Base-by-base conservation (phyloP, 1,140 invertebrate genomes). In the Zaprionus kolodkinae region DNA sequence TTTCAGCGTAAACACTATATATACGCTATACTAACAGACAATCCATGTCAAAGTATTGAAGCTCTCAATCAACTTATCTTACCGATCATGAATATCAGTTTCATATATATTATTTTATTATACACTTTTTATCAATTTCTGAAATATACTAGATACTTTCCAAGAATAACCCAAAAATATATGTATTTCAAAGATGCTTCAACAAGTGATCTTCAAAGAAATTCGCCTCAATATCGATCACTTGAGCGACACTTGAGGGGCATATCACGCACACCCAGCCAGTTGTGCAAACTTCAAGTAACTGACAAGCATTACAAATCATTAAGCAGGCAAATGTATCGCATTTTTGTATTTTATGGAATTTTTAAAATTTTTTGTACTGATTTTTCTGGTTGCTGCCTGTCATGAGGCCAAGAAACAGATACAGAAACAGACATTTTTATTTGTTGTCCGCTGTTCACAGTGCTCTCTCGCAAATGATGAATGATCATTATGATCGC, bases 341-440 rank as follows among this genome's bases (percentile, higher is more conserved):
- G 38, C 52, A 48, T 54, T 80, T 67, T 60, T 57, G 61, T 68
- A 54, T 65, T 9, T 63, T 76, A 79, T 84, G 77, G 74, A 68
- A 72, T 79, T 84, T 84, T 52, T 65, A 3, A 21, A 0, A 21
- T 21, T 48, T 48, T 21, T 21, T 21, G 15, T 9, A 9, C 21
- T 21, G 13, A 6, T 48, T 21, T 10, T 21, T 48, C 17, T 21
- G 15, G 17, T 12, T 48, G 9, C 45, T 21, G 73, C 40, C 79
- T 81, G 80, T 87, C 80, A 87, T 81, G 82, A 75, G 72, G 85
- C 70, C 77, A 70, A 79, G 77, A 68, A 76, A 78, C 70, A 80
- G 84, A 80, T 67, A 80, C 83, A 79, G 77, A 70, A 76, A 80
- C 76, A 88, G 84, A 84, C 77, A 80, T 88, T 87, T 87, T 88